Evolutionary conservation across 2,888 invertebrate species (phyloP).

Genomic region (Synergus umbraculus): DNA sequence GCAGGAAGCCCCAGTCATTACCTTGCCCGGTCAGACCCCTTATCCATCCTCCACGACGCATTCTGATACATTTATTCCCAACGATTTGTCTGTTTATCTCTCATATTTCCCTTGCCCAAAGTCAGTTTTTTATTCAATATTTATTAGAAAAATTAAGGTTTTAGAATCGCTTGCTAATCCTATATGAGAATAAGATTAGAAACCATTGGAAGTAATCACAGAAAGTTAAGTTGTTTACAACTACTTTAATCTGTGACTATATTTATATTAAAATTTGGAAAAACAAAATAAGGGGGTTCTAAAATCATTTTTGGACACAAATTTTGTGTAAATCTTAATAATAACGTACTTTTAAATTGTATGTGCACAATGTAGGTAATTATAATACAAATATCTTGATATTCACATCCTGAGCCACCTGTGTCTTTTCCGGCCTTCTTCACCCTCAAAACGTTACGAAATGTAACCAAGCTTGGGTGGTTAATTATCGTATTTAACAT

Average conservation of each 20-base stretch:
- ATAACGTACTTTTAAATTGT: constrained; percentile 19
- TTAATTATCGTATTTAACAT: constrained; percentile 35
- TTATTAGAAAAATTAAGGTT: not conserved
- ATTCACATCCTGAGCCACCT: constrained; percentile 13
- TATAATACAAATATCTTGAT: constrained; percentile 1
- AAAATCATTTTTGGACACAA: not conserved
- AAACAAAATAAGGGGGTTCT: no score
- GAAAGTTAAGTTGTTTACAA: no score
- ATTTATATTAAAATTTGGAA: no score
- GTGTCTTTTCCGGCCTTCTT: constrained; percentile 20
- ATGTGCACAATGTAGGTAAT: constrained; percentile 3
- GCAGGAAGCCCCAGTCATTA: constrained; percentile 76
- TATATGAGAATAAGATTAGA: no score
- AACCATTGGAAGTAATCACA: no score
- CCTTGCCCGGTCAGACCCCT: constrained; percentile 69
- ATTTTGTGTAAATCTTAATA: not conserved
- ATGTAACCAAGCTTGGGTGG: not conserved
- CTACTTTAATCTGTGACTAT: no score
- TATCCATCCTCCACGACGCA: constrained; percentile 72
- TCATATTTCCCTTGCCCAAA: constrained; percentile 22
- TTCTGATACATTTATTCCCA: constrained; percentile 71
- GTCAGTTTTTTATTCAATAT: not conserved
- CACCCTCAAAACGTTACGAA: constrained; percentile 6
- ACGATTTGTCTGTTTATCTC: constrained; percentile 50
- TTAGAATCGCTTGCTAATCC: no score